Conservation (phyloP, 2,888 invertebrate species). For the Phania funesta region DNA sequence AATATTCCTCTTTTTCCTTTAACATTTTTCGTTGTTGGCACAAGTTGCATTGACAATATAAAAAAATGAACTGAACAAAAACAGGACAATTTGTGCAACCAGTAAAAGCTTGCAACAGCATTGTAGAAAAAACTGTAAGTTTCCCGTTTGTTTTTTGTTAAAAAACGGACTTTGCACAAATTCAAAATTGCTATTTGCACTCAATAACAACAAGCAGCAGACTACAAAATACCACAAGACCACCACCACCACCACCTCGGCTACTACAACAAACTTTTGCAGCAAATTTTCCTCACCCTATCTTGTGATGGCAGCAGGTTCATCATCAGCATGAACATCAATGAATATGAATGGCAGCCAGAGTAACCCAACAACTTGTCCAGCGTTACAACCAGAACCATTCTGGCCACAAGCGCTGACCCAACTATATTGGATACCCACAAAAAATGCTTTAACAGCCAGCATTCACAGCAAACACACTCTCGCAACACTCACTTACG, state of each 20-base stretch:
- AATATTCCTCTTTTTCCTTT: neutral
- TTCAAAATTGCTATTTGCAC: conserved; percentile 79
- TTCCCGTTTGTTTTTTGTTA: conserved; percentile 24
- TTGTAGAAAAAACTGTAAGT: conserved; percentile 35
- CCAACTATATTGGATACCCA: conserved; percentile 79
- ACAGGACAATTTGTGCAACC: conserved; percentile 45
- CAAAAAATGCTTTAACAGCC: conserved; percentile 73
- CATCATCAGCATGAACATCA: conserved; percentile 39
- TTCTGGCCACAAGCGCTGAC: conserved; percentile 80
- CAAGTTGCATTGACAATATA: conserved; percentile 60
- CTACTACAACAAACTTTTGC: neutral
- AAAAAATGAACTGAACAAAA: conserved; percentile 23
- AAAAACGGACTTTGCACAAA: conserved; percentile 62
- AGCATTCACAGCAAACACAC: conserved; percentile 46
- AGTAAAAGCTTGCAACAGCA: conserved; percentile 38
- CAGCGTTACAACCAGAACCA: conserved; percentile 77
- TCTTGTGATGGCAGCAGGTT: neutral
- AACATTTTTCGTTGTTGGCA: conserved; percentile 25
- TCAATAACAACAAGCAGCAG: conserved; percentile 74
- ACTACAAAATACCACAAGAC: conserved; percentile 58
- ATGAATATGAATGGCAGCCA: conserved; percentile 61
- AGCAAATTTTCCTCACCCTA: neutral
- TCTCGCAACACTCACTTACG: neutral
- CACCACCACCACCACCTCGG: neutral
- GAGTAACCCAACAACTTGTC: conserved; percentile 67